Percentiles rank a stretch among this genome's conserved stretches.
phyloP scores from a whole-genome alignment of 1,140 invertebrate genomes.

The Drosophila bocqueti region DNA sequence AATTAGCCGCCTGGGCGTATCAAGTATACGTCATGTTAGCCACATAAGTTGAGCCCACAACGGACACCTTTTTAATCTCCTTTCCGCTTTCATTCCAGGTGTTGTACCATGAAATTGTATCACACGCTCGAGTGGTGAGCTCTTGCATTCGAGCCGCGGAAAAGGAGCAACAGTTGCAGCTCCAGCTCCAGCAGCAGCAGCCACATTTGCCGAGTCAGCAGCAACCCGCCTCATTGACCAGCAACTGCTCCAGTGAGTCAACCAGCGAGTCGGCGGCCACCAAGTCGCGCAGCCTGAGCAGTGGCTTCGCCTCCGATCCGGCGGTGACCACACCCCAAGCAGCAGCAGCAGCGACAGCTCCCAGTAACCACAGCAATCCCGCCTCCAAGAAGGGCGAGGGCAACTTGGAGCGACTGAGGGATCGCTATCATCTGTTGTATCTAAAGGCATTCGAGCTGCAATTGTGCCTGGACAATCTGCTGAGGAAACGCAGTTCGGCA shows the following conservation, averaged over 20 bases:
- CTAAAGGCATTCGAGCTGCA: constrained; percentile 95
- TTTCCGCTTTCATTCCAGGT: constrained; percentile 86
- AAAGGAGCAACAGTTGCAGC: constrained; percentile 67
- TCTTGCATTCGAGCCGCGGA: constrained; percentile 87
- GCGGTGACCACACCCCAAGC: constrained; percentile 61
- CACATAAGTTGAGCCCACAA: constrained; percentile 35
- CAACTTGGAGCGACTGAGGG: constrained; percentile 88
- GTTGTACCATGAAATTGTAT: constrained; percentile 91
- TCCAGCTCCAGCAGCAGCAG: constrained; percentile 51
- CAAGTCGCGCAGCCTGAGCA: constrained; percentile 72
- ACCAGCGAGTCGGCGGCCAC: constrained; percentile 70
- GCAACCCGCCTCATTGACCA: constrained; percentile 73
- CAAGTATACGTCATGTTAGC: constrained; percentile 56
- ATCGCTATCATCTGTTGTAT: constrained; percentile 95
- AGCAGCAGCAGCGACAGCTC: constrained; percentile 53
- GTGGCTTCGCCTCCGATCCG: constrained; percentile 65
- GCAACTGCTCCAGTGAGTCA: constrained; percentile 78
- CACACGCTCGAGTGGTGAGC: constrained; percentile 90
- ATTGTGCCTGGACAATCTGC: constrained; percentile 90
- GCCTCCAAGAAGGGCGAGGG: constrained; percentile 65
- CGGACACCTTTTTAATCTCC: constrained; percentile 42
- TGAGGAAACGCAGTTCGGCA: constrained; percentile 78
- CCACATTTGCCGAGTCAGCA: constrained; percentile 54
- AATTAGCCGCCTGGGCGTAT: constrained; percentile 44
- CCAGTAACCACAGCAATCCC: constrained; percentile 40